These are phyloP conservation scores for Axinella damicornis DNA, from an alignment of 37 sponge, comb jelly and placozoan species.

Conservation along the genomic window DNA sequence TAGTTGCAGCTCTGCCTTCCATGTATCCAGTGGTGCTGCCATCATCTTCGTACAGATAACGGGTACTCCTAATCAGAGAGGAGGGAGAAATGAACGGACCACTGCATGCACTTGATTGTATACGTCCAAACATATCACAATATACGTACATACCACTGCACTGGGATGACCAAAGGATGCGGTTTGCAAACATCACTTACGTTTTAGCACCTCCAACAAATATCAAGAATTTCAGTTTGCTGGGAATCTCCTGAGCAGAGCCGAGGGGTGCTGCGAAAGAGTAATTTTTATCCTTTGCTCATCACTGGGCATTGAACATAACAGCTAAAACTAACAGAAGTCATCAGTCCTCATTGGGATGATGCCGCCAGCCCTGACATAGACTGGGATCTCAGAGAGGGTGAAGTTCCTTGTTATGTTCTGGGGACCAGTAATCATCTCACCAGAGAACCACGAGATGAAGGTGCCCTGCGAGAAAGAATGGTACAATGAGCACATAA, in stretches of 20 bases:
- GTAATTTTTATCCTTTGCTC: too few species aligned
- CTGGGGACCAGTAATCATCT: slow-evolving; percentile 21
- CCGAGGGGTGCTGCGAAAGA: slow-evolving; percentile 49
- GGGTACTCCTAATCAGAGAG: slow-evolving; percentile 7
- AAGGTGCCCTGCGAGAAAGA: slow-evolving; percentile 25
- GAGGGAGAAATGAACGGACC: neutral
- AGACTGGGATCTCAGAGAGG: slow-evolving; percentile 71
- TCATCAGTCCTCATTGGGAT: slow-evolving; percentile 66
- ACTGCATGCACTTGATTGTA: too few species aligned
- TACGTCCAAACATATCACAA: too few species aligned
- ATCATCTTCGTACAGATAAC: slow-evolving; percentile 71
- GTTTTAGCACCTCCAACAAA: slow-evolving; percentile 46
- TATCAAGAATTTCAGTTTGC: slow-evolving; percentile 42
- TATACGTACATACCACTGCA: too few species aligned
- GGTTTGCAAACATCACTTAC: too few species aligned
- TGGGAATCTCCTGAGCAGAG: slow-evolving; percentile 63
- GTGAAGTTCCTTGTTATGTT: slow-evolving; percentile 29
- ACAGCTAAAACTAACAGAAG: slow-evolving; percentile 36
- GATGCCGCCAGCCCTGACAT: slow-evolving; percentile 59
- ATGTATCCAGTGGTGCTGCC: slow-evolving; percentile 52
- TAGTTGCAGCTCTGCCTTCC: neutral
- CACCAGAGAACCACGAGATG: slow-evolving; percentile 63
- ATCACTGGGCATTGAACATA: too few species aligned
- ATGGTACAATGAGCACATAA: too few species aligned
- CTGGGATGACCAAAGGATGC: too few species aligned